phyloP scores from a whole-genome alignment of 92 coral and sea anemone genomes.

The Desmophyllum pertusum region DNA sequence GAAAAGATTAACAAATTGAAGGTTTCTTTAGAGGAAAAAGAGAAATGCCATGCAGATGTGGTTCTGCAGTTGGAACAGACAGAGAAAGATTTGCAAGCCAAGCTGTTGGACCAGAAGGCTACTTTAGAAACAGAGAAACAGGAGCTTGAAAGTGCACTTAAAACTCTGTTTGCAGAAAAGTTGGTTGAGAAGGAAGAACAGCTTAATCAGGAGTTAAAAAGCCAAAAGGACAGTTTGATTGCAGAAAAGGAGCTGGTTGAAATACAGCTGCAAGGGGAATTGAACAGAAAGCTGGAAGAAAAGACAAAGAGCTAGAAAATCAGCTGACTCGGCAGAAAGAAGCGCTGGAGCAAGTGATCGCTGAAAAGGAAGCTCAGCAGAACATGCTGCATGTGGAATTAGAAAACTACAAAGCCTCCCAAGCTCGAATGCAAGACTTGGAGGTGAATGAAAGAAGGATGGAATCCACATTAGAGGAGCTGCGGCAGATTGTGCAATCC shows the following conservation, averaged over 20 bases:
- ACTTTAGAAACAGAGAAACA: conserved; percentile 77
- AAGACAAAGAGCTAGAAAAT: conserved; percentile 87
- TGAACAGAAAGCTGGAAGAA: conserved; percentile 81
- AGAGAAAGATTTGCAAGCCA: conserved; percentile 74
- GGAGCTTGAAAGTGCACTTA: conserved; percentile 76
- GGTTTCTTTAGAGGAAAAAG: conserved; percentile 76
- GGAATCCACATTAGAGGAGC: conserved; percentile 75
- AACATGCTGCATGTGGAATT: conserved; percentile 64
- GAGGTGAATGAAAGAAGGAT: conserved; percentile 85
- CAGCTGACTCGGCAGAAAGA: conserved; percentile 75
- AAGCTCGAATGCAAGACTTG: conserved; percentile 76
- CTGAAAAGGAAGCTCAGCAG: conserved; percentile 86
- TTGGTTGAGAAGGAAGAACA: conserved; percentile 76
- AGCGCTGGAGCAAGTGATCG: conserved; percentile 79
- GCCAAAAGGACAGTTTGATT: conserved; percentile 81
- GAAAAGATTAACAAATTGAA: conserved; percentile 78
- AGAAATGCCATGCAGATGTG: conserved; percentile 70
- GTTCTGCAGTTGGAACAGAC: conserved; percentile 71
- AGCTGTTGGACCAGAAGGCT: conserved; percentile 81
- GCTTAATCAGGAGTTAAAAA: conserved; percentile 74
- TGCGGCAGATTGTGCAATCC: conserved; percentile 72
- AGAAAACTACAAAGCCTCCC: conserved; percentile 72
- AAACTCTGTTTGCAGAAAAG: conserved; percentile 70
- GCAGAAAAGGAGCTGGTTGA: conserved; percentile 90
- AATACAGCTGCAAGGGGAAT: conserved; percentile 74